A percentile compares a stretch with the other conserved stretches of the same genome.
Conservation (phyloP, 2,797 vertebrate species). For the Vespertilio murinus region DNA sequence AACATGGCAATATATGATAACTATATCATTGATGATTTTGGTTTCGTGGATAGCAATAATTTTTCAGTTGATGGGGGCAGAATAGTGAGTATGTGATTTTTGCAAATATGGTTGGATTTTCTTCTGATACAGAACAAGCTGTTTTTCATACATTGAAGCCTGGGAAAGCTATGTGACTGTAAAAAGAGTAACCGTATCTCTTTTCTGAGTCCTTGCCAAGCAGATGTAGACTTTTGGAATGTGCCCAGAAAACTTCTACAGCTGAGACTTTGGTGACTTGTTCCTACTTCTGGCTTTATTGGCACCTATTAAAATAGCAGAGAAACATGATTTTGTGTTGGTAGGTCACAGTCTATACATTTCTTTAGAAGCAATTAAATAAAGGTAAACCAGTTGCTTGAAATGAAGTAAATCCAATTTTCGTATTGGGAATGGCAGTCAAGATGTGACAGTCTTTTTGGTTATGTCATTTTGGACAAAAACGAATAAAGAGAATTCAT, state of each 20-base stretch:
- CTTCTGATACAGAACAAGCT: slow-evolving; percentile 82
- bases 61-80: slow-evolving; percentile 55
- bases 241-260: slow-evolving; percentile 85
- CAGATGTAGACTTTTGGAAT: slow-evolving; percentile 89
- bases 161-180: slow-evolving; percentile 88
- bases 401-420: slow-evolving; percentile 15
- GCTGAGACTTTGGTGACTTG: slow-evolving; percentile 83
- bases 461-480: neutral
- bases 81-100: slow-evolving; percentile 70
- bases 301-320: slow-evolving; percentile 80
- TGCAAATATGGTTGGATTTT: slow-evolving; percentile 78
- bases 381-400: neutral
- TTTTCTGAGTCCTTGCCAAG: slow-evolving; percentile 86
- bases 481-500: neutral
- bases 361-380: slow-evolving; percentile 44
- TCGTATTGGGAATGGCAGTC: neutral
- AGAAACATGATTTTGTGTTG: slow-evolving; percentile 72
- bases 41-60: slow-evolving; percentile 71
- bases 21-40: slow-evolving; percentile 81
- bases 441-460: neutral
- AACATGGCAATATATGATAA: neutral
- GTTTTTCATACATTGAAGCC: slow-evolving; percentile 86
- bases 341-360: slow-evolving; percentile 23
- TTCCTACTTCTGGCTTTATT: slow-evolving; percentile 78
- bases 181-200: slow-evolving; percentile 88